A percentile compares a stretch with the other conserved stretches of the same genome.
Evolutionary conservation across 2,797 vertebrate genomes (phyloP).

Genomic region (Salmo trutta): DNA sequence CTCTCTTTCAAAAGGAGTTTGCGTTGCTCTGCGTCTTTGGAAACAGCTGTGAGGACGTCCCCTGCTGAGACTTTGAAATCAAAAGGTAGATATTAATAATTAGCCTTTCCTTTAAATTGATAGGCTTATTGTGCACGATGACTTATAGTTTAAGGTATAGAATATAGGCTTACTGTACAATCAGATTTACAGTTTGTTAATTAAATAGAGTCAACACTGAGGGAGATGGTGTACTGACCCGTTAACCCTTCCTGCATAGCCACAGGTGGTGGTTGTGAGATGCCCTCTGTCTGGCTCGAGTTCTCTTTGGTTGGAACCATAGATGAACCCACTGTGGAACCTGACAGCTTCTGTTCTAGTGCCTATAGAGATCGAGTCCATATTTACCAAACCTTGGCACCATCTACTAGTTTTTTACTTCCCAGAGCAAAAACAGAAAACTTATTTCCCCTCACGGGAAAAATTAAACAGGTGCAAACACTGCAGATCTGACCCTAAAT

Average conservation of each 20-base stretch:
- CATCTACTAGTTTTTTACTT: background rate
- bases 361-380: background rate
- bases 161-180: background rate
- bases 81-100: background rate
- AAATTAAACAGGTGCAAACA: background rate
- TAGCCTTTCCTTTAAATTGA: too few relatives aligned
- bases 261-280: conserved; percentile 4
- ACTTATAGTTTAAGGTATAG: background rate
- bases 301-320: conserved; percentile 26
- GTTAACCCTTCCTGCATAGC: conserved; percentile 15
- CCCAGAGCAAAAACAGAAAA: background rate
- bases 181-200: background rate
- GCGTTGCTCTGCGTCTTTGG: conserved; percentile 48
- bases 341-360: background rate
- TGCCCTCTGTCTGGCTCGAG: conserved; percentile 51
- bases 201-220: background rate
- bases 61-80: background rate
- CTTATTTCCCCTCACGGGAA: background rate
- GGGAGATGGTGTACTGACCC: conserved; percentile 32
- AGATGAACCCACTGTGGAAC: background rate
- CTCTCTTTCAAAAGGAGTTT: conserved; percentile 66
- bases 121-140: background rate
- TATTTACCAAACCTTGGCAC: background rate
- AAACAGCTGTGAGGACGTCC: background rate
- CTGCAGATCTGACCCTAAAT: background rate